Conservation (phyloP, 2,888 invertebrate species). For the Cantharis rustica region DNA sequence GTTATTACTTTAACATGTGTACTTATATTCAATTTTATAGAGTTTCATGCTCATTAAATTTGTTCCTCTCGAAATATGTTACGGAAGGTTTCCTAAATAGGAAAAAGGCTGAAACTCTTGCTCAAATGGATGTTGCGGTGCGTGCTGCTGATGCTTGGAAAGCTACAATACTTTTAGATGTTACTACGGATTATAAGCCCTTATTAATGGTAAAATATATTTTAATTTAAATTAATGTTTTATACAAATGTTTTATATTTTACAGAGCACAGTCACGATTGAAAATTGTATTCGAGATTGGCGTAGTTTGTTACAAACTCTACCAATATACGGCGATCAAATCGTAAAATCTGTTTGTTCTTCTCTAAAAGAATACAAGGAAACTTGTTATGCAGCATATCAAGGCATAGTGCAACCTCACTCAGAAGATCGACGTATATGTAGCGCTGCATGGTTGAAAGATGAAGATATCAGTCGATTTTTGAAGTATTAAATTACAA, state of each 20-base stretch:
- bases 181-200: slow-evolving; percentile 69
- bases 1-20: slow-evolving; percentile 22
- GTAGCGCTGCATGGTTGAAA: slow-evolving; percentile 87
- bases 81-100: slow-evolving; percentile 84
- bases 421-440: slow-evolving; percentile 76
- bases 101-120: slow-evolving; percentile 67
- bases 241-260: slow-evolving; percentile 37
- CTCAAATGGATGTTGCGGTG: slow-evolving; percentile 72
- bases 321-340: slow-evolving; percentile 76
- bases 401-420: slow-evolving; percentile 77
- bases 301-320: slow-evolving; percentile 68
- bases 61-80: slow-evolving; percentile 85
- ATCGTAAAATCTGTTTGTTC: slow-evolving; percentile 74
- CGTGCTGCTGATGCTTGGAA: slow-evolving; percentile 81
- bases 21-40: slow-evolving; percentile 47
- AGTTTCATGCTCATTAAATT: slow-evolving; percentile 76
- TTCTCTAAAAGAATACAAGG: slow-evolving; percentile 73
- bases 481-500: slow-evolving; percentile 67
- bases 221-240: neutral
- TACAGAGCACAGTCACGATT: slow-evolving; percentile 74
- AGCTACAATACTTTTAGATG: slow-evolving; percentile 71
- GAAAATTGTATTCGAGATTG: slow-evolving; percentile 71
- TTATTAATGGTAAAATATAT: slow-evolving; percentile 62
- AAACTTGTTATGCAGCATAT: slow-evolving; percentile 76
- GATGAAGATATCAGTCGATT: slow-evolving; percentile 95